These are phyloP conservation scores for Agonopterix heracliana DNA, from an alignment of 2,888 invertebrate genomes.

Conservation along the genomic window DNA sequence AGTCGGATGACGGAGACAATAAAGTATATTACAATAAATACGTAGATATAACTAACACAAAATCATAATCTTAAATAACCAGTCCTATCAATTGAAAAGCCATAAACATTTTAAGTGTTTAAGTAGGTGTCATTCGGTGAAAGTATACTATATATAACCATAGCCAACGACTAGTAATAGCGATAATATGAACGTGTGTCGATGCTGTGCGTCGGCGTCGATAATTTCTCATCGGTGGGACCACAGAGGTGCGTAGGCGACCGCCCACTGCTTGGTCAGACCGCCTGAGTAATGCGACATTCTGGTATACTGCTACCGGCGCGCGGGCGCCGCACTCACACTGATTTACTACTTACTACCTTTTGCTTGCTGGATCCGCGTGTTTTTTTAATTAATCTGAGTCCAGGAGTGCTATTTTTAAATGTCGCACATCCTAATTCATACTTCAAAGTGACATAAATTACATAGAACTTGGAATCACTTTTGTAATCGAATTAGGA, in stretches of 20 bases:
- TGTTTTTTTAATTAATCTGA: too few species aligned
- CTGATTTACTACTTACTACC: neutral
- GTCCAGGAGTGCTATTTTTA: too few species aligned
- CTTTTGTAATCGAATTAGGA: too few species aligned
- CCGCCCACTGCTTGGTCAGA: slow-evolving; percentile 36
- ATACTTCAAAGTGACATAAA: too few species aligned
- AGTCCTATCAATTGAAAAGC: too few species aligned
- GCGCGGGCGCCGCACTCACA: slow-evolving; percentile 14
- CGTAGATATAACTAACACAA: too few species aligned
- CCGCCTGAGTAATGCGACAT: slow-evolving; percentile 16
- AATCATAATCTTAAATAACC: too few species aligned
- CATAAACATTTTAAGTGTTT: slow-evolving; percentile 2
- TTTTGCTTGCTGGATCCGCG: too few species aligned
- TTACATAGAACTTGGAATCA: too few species aligned
- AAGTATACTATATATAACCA: slow-evolving; percentile 29
- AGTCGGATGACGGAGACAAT: too few species aligned
- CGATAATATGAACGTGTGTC: slow-evolving; percentile 29
- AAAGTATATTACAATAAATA: too few species aligned
- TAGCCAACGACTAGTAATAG: slow-evolving; percentile 17
- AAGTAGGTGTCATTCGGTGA: slow-evolving; percentile 43
- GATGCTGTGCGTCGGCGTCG: slow-evolving; percentile 24
- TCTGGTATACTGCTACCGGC: slow-evolving; percentile 5
- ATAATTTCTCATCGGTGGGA: slow-evolving; percentile 33
- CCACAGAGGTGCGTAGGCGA: slow-evolving; percentile 29
- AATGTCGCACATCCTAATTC: too few species aligned